These are phyloP conservation scores for Tineola bisselliella DNA, from an alignment of 2,888 invertebrate genomes.

Conservation along the genomic window DNA sequence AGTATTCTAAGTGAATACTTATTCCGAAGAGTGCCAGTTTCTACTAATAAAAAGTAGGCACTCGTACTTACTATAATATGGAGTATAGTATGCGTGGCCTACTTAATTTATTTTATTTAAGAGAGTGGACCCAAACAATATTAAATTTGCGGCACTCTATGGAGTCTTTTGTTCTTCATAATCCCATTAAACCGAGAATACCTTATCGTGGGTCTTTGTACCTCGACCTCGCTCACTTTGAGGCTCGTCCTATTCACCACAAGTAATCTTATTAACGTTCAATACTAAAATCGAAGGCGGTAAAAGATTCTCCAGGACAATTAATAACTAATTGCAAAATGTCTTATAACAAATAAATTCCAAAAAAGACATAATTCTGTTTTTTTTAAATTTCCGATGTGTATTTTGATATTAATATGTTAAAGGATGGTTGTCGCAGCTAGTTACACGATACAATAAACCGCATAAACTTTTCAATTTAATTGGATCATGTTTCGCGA, in stretches of 20 bases:
- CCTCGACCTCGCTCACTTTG: conserved; percentile 7
- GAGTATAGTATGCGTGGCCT: not conserved
- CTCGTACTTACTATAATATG: too few species aligned
- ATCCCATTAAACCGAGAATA: conserved; percentile 29
- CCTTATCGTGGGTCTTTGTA: conserved; percentile 23
- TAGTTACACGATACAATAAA: too few species aligned
- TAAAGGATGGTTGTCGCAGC: too few species aligned
- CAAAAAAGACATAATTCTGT: not conserved
- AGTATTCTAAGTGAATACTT: too few species aligned
- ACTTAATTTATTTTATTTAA: not conserved
- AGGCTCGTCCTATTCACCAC: conserved; percentile 10
- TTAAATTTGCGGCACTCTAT: conserved; percentile 40
- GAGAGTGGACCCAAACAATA: conserved; percentile 13
- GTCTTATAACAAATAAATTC: not conserved
- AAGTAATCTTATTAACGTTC: conserved; percentile 13
- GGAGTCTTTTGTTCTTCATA: conserved; percentile 48
- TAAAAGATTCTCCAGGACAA: not conserved
- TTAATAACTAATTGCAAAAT: not conserved
- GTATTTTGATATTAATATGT: too few species aligned
- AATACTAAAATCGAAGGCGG: conserved; percentile 8
- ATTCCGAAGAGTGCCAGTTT: too few species aligned
- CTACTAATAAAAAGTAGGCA: too few species aligned
- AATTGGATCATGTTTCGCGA: too few species aligned
- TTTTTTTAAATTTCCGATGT: not conserved
- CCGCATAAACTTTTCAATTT: too few species aligned